Evolutionary conservation across 2,888 invertebrate genomes (phyloP).

Genomic region (Danaus chrysippus): DNA sequence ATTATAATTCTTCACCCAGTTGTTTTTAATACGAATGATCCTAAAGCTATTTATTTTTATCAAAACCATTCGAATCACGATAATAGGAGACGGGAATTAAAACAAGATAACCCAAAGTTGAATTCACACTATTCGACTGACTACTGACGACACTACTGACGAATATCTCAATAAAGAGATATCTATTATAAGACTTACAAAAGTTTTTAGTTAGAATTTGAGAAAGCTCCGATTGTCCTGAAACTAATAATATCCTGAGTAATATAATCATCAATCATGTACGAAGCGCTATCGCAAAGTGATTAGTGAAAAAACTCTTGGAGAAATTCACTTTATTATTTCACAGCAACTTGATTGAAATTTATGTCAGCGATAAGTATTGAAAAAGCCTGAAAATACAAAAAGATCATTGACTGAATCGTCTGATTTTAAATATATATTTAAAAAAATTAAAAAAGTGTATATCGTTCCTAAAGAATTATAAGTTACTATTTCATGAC

Average conservation of each 20-base stretch:
- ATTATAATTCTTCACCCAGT: too few species aligned
- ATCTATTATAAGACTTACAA: background rate
- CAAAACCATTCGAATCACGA: too few species aligned
- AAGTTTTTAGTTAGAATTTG: background rate
- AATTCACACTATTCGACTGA: too few species aligned
- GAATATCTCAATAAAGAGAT: background rate
- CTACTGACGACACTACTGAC: too few species aligned
- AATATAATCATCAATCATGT: constrained; percentile 23
- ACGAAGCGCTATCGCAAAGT: constrained; percentile 23
- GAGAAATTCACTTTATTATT: constrained; percentile 18
- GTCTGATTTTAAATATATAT: background rate
- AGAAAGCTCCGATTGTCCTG: background rate
- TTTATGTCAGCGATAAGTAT: background rate
- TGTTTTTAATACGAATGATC: too few species aligned
- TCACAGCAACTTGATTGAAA: constrained; percentile 19
- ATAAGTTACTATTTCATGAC: too few species aligned
- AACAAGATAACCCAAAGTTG: too few species aligned
- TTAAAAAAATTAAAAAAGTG: background rate
- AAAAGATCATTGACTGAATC: background rate
- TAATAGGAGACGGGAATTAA: too few species aligned
- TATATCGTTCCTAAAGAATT: too few species aligned
- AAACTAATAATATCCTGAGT: constrained; percentile 8
- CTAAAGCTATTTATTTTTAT: too few species aligned
- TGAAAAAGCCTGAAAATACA: background rate
- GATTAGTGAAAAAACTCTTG: constrained; percentile 24